These are phyloP conservation scores for Acrocephalus arundinaceus DNA, from an alignment of 2,113 vertebrate genomes.

Conservation along the genomic window DNA sequence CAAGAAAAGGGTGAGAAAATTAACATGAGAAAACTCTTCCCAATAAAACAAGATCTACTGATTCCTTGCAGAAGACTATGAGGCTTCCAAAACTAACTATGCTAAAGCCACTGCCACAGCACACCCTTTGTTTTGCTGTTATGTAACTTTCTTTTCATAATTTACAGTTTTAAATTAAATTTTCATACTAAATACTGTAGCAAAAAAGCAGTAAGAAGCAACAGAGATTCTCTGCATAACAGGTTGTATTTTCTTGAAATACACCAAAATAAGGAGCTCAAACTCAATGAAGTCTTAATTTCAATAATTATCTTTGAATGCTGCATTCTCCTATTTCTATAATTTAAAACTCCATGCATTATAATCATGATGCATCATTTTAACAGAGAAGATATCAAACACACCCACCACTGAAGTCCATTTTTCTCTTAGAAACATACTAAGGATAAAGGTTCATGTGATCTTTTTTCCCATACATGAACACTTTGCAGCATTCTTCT, in stretches of 20 bases:
- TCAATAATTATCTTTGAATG: neutral
- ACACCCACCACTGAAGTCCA: neutral
- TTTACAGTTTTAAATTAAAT: neutral
- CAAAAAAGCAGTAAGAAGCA: neutral
- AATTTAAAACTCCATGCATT: neutral
- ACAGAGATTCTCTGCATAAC: neutral
- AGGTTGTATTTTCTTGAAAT: neutral
- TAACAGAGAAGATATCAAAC: neutral
- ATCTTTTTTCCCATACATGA: neutral
- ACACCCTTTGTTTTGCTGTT: neutral
- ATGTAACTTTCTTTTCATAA: neutral
- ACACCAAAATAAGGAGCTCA: neutral
- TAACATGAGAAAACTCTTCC: neutral
- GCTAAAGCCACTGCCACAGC: neutral
- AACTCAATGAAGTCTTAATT: neutral
- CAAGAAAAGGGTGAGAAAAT: neutral
- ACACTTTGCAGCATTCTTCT: neutral
- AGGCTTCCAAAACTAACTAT: neutral
- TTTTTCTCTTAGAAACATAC: neutral
- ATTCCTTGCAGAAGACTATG: neutral
- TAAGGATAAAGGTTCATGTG: neutral
- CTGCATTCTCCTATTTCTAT: neutral
- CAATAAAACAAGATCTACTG: neutral
- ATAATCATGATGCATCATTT: neutral
- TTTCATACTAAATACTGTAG: neutral